Percentiles rank a stretch among this genome's conserved stretches.
Evolutionary conservation across 2,888 invertebrate genomes (phyloP).

Genomic region (Scaptodrosophila latifasciaeformis): DNA sequence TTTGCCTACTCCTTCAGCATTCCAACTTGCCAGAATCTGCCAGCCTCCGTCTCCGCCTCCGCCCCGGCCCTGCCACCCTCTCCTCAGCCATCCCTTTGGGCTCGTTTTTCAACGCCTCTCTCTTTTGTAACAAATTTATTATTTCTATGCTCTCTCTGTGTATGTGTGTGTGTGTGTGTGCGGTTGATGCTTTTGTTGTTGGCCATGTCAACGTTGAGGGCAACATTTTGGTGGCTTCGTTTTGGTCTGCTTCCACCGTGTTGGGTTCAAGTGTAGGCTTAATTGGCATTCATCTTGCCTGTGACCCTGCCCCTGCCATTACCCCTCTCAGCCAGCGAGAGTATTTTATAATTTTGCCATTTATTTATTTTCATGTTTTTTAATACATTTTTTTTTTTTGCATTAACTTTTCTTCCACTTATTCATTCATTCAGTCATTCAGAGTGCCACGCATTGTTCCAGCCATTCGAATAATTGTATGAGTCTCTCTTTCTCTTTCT

Average conservation of each 20-base stretch:
- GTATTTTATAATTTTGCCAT: constrained; percentile 62
- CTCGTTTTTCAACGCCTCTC: too few relatives aligned
- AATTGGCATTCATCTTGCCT: constrained; percentile 56
- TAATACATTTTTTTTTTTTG: too few relatives aligned
- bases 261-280: constrained; percentile 56
- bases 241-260: constrained; percentile 10
- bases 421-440: too few relatives aligned
- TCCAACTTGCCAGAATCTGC: too few relatives aligned
- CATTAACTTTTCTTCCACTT: too few relatives aligned
- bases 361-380: constrained; percentile 48
- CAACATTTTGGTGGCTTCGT: neutral
- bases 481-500: constrained; percentile 33
- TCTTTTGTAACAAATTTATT: constrained; percentile 50
- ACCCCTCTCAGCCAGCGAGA: too few relatives aligned
- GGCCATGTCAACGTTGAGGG: neutral
- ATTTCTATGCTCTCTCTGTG: constrained; percentile 58
- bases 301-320: too few relatives aligned
- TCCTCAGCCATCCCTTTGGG: too few relatives aligned
- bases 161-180: too few relatives aligned
- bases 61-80: constrained; percentile 24
- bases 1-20: too few relatives aligned
- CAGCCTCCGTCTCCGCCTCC: constrained; percentile 17
- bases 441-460: constrained; percentile 24
- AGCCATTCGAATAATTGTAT: constrained; percentile 63
- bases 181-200: constrained; percentile 19